phyloP scores from a whole-genome alignment of 2,113 vertebrate species.

The Scalopus aquaticus region DNA sequence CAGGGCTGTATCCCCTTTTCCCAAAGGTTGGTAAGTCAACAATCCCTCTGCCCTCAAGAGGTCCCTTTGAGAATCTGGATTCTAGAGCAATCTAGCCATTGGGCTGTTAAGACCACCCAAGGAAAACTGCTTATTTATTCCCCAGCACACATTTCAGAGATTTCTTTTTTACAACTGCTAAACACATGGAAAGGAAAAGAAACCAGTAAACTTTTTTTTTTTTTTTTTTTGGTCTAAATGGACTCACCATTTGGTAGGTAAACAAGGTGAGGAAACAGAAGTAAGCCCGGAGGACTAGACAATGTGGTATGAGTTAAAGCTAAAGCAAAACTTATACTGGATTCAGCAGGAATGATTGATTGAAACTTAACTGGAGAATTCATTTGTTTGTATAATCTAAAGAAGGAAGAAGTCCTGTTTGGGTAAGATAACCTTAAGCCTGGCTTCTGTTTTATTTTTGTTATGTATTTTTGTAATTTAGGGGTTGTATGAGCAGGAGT shows the following conservation, averaged over 20 bases:
- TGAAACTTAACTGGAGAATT: conserved; percentile 42
- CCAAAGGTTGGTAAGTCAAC: background rate
- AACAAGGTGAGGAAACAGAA: conserved; percentile 49
- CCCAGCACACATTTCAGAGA: background rate
- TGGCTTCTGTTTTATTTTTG: conserved; percentile 77
- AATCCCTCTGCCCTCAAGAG: background rate
- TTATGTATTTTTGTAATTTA: conserved; percentile 66
- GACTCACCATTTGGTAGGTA: conserved; percentile 26
- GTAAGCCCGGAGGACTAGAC: conserved; percentile 4
- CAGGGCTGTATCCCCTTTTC: background rate
- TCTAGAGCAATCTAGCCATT: background rate
- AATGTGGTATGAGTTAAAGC: conserved; percentile 28
- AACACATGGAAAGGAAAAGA: background rate
- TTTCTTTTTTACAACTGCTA: background rate
- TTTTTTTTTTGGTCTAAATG: background rate
- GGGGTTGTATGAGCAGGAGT: conserved; percentile 22
- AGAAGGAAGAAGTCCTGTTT: conserved; percentile 74
- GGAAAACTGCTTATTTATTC: conserved; percentile 39
- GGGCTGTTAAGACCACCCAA: conserved; percentile 38
- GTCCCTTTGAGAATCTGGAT: background rate
- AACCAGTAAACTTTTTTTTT: background rate
- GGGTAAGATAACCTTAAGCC: conserved; percentile 77
- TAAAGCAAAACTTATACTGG: background rate
- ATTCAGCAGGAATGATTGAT: conserved; percentile 48
- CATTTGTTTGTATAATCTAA: conserved; percentile 63